Conservation (phyloP, 2,797 vertebrate species). For the Coendou prehensilis region DNA sequence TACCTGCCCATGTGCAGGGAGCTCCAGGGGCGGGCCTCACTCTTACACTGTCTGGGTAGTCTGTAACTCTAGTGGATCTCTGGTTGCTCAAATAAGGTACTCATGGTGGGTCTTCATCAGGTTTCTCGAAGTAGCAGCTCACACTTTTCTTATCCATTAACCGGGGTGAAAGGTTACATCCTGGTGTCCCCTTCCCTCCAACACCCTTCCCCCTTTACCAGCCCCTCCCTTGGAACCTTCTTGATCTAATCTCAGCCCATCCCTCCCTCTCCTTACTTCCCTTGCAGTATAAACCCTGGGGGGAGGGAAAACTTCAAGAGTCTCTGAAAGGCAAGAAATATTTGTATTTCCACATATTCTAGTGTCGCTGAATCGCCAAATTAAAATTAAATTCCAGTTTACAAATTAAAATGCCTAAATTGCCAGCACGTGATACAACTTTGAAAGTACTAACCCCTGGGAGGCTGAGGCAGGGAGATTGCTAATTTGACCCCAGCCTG, state of each 20-base stretch:
- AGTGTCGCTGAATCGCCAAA: neutral
- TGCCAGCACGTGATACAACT: neutral
- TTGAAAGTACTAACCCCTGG: neutral
- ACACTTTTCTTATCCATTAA: neutral
- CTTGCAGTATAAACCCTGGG: neutral
- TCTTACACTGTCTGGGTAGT: neutral
- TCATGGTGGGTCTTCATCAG: neutral
- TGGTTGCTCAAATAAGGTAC: neutral
- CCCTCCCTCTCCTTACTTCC: neutral
- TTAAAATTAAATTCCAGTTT: constrained; percentile 27
- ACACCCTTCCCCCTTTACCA: neutral
- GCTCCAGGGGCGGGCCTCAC: neutral
- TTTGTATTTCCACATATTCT: neutral
- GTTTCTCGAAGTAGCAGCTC: neutral
- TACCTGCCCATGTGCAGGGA: neutral
- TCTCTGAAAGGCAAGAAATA: neutral
- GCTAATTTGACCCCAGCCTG: neutral
- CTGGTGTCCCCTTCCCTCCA: neutral
- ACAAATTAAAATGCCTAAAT: neutral
- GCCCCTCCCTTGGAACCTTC: neutral
- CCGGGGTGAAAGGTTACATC: neutral
- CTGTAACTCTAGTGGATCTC: neutral
- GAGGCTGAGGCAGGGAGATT: neutral
- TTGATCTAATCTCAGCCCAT: neutral
- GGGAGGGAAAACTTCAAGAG: neutral